Percentiles rank a stretch among this genome's conserved stretches.
phyloP scores from a whole-genome alignment of 2,113 vertebrate species.

The Mohoua ochrocephala region DNA sequence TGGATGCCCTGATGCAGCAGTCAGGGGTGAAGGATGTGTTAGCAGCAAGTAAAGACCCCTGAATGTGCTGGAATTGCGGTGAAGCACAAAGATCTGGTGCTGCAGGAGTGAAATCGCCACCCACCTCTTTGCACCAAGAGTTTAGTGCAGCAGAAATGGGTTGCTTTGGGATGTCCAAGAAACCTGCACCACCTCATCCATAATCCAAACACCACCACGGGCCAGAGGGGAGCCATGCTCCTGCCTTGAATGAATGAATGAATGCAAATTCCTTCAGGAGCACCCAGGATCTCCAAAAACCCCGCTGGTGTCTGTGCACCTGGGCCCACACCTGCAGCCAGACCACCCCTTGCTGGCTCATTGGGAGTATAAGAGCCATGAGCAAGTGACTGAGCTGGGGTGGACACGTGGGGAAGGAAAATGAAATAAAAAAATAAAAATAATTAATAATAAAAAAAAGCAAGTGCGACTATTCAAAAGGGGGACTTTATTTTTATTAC shows the following conservation, averaged over 20 bases:
- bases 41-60: background rate
- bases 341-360: fast-evolving
- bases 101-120: fast-evolving
- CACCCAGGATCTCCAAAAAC: fast-evolving
- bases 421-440: background rate
- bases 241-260: background rate
- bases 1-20: background rate
- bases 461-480: slow-evolving; percentile 52
- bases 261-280: background rate
- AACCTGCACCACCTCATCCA: background rate
- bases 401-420: background rate
- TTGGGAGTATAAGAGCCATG: fast-evolving
- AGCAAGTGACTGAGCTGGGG: background rate
- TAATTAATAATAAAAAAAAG: background rate
- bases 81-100: background rate
- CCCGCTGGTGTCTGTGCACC: fast-evolving
- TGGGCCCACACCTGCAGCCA: background rate
- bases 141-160: fast-evolving
- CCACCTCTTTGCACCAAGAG: fast-evolving
- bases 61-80: no score
- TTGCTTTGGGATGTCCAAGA: fast-evolving
- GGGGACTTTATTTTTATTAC: slow-evolving; percentile 75
- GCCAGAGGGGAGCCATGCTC: fast-evolving
- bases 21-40: fast-evolving
- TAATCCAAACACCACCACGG: background rate